Evolutionary conservation across 2,888 invertebrate genomes (phyloP), one percentile per base, ranked within the genome.

Genomic region (Alloscopus bannaensis): DNA sequence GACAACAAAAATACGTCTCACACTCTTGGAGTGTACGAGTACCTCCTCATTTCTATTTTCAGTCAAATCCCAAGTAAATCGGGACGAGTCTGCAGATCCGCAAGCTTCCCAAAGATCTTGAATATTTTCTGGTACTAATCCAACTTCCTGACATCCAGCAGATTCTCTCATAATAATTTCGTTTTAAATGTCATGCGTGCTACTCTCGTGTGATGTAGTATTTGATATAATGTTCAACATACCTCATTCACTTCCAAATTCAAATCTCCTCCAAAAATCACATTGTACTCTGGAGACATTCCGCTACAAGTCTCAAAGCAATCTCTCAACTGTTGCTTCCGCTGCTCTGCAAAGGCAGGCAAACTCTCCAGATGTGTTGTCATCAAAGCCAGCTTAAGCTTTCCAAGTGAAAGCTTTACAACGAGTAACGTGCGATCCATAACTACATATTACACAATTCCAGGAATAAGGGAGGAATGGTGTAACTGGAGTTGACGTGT

Each of bases 331-430:
- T 91, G 91, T 1, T 86, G 86, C 59, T 87, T 87, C 47, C 91
- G 86, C 83, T 89, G 89, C 0, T 82, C 86, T 2, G 88, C 83
- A 83, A 88, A 88, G 3, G 90, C 89, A 59, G 87, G 88, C 26
- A 90, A 90, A 84, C 91, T 91, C 87, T 92, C 92, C 81, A 92
- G 87, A 87, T 92, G 92, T 3, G 90, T 88, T 68, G 91, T 92
- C 77, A 92, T 86, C 28, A 92, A 86, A 26, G 86, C 87, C 26
- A 91, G 85, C 52, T 87, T 87, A 11, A 69, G 13, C 22, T 45
- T 59, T 22, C 36, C 42, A 18, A 65, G 88, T 87, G 75, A 87
- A 87, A 6, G 87, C 88, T 87, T 90, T 1, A 90, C 88, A 59
- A 88, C 86, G 2, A 91, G 88, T 22, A 91, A 84, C 80, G 90